A percentile compares a stretch with the other conserved stretches of the same genome.
Evolutionary conservation across 2,888 invertebrate species (phyloP).

Genomic region (Andricus quercusramuli): DNA sequence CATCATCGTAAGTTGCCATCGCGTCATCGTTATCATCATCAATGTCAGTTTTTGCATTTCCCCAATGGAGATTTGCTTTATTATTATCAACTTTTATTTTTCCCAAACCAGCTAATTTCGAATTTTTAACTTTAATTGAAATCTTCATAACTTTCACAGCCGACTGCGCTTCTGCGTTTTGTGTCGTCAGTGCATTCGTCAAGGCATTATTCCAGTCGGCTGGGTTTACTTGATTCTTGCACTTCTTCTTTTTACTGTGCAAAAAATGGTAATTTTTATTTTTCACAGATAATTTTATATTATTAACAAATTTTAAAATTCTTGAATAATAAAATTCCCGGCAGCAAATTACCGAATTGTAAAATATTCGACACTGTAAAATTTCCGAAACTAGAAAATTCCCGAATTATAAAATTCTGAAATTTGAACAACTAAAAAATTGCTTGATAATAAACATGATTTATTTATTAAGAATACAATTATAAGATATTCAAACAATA

Average conservation of each 20-base stretch:
- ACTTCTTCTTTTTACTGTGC: constrained; percentile 70
- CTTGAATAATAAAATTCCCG: no score
- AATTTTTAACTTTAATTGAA: constrained; percentile 61
- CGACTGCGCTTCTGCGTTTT: constrained; percentile 58
- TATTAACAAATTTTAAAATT: no score
- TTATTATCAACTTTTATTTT: constrained; percentile 60
- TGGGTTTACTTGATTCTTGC: constrained; percentile 66
- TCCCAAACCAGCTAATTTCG: constrained; percentile 62
- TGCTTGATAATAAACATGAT: no score
- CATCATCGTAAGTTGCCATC: constrained; percentile 40
- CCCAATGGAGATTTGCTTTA: constrained; percentile 66
- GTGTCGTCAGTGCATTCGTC: constrained; percentile 60
- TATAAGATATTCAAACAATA: no score
- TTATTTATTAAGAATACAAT: no score
- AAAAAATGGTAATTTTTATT: not conserved
- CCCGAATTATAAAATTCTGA: no score
- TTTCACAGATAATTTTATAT: no score
- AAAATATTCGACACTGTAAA: no score
- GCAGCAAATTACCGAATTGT: no score
- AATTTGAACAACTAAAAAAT: no score
- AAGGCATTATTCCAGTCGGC: constrained; percentile 72
- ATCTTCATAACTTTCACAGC: constrained; percentile 60
- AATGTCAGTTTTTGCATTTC: constrained; percentile 53
- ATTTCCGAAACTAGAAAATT: no score
- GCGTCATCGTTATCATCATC: constrained; percentile 49